Evolutionary conservation across 2,797 vertebrate species (phyloP).

Genomic region (Caiman crocodilus): DNA sequence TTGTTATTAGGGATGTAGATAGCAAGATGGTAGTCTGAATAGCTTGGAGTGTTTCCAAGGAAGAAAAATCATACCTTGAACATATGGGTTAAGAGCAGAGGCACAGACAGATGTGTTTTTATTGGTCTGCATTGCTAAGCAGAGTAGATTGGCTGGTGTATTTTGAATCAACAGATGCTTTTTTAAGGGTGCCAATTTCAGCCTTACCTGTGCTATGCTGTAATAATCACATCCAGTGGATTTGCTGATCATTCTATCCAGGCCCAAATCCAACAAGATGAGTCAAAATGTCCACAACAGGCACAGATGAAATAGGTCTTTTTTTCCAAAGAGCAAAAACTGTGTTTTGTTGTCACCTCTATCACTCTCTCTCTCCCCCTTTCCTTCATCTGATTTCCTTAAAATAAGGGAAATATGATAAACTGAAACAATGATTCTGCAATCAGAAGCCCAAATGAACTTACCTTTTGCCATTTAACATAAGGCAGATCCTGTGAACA

Average conservation of each 20-base stretch:
- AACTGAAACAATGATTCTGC: background rate
- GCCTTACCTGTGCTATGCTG: background rate
- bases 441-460: fast-evolving
- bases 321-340: background rate
- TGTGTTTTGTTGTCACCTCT: background rate
- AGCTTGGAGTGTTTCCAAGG: background rate
- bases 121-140: background rate
- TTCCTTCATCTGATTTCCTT: background rate
- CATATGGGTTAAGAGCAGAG: fast-evolving
- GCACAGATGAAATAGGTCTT: background rate
- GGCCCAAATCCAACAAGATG: background rate
- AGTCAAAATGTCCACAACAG: background rate
- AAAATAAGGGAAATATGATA: background rate
- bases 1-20: background rate
- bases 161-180: background rate
- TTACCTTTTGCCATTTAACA: background rate
- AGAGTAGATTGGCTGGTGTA: background rate
- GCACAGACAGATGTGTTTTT: background rate
- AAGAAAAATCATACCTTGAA: background rate
- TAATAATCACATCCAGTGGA: background rate
- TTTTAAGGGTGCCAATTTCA: background rate
- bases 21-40: background rate
- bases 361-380: background rate
- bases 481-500: background rate
- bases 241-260: background rate